Percentiles rank a stretch among this genome's conserved stretches.
These are phyloP conservation scores for Diachasma alloeum DNA, from an alignment of 1,140 invertebrate genomes.

Conservation along the genomic window DNA sequence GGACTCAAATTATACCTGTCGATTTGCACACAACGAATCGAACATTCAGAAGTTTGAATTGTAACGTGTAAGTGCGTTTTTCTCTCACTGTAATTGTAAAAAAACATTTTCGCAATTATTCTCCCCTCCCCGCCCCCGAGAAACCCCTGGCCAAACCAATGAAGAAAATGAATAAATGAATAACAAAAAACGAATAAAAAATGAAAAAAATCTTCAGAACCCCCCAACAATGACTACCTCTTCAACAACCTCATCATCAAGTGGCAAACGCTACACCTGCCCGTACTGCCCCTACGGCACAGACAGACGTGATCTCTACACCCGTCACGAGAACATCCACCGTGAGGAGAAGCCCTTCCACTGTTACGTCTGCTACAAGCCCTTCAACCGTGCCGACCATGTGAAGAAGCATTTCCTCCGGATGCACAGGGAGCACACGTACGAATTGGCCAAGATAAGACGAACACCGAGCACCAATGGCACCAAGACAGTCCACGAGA, in stretches of 20 bases:
- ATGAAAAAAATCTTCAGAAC: constrained; percentile 25
- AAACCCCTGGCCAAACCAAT: not conserved
- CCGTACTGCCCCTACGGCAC: constrained; percentile 88
- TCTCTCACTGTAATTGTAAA: no score
- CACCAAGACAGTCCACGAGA: constrained; percentile 6
- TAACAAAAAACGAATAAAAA: no score
- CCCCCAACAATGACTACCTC: constrained; percentile 42
- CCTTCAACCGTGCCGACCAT: constrained; percentile 94
- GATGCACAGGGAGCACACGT: constrained; percentile 87
- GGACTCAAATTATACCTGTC: no score
- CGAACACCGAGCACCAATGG: constrained; percentile 51
- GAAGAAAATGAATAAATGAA: not conserved
- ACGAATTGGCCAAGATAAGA: constrained; percentile 84
- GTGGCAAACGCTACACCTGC: constrained; percentile 82
- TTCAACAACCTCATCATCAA: constrained; percentile 39
- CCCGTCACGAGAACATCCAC: constrained; percentile 95
- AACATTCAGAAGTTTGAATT: no score
- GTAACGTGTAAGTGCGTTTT: no score
- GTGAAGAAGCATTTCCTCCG: constrained; percentile 93
- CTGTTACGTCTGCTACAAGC: constrained; percentile 89
- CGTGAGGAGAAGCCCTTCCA: constrained; percentile 92
- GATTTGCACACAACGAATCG: no score
- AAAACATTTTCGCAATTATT: no score
- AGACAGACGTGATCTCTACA: constrained; percentile 91
- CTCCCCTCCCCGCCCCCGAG: not conserved